Conservation (phyloP, 2,113 vertebrate genomes). For the Otolemur garnettii region DNA sequence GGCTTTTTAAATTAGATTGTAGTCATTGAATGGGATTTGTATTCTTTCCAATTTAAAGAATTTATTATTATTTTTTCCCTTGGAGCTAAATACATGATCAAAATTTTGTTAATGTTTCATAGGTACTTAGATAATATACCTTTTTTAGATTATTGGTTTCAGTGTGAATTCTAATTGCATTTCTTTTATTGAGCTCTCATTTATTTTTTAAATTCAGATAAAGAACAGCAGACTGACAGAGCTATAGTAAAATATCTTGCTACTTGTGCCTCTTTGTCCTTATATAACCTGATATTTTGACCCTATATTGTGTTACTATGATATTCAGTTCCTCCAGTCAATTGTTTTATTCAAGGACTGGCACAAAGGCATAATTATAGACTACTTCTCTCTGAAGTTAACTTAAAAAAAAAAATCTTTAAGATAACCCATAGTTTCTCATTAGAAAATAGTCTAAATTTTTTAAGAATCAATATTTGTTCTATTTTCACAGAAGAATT, state of each 20-base stretch:
- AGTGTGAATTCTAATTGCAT: neutral
- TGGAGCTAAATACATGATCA: neutral
- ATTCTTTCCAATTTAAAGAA: conserved; percentile 5
- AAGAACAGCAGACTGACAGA: neutral
- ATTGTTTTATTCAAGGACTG: neutral
- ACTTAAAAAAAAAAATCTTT: neutral
- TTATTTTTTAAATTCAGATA: neutral
- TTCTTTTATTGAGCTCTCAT: neutral
- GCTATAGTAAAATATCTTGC: neutral
- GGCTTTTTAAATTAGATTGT: neutral
- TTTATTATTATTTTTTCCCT: neutral
- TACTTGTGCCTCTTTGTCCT: neutral
- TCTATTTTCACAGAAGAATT: neutral
- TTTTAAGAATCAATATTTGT: neutral
- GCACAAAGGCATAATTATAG: neutral
- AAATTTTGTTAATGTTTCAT: conserved; percentile 21
- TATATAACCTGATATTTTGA: neutral
- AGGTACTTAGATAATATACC: neutral
- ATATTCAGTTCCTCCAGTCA: neutral
- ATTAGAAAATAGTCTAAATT: neutral
- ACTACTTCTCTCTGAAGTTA: neutral
- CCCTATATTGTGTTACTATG: neutral
- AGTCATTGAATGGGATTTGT: neutral
- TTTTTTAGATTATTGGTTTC: neutral
- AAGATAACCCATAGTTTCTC: neutral